These are phyloP conservation scores for Amphiprion percula DNA, from an alignment of 2,113 vertebrate genomes.

Conservation along the genomic window DNA sequence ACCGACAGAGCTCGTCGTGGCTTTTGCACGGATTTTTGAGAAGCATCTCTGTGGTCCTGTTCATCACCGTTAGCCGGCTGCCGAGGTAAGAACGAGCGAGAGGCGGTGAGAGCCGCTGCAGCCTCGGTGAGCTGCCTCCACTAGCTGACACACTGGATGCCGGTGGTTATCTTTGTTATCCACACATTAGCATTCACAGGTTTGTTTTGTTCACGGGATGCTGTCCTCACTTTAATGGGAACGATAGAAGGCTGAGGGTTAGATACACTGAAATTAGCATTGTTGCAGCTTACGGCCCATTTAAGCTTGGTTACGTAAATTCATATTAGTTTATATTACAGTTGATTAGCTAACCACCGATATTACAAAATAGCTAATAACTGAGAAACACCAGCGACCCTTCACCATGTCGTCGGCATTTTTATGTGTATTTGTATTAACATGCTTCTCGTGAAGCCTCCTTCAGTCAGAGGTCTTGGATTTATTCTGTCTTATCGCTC, in stretches of 20 bases:
- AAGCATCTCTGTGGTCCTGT: constrained; percentile 26
- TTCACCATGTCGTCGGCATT: neutral
- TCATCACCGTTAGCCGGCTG: constrained; percentile 43
- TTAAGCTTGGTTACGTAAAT: neutral
- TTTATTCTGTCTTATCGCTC: neutral
- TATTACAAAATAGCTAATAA: neutral
- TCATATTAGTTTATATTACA: neutral
- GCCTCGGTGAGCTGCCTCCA: neutral
- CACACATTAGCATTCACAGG: neutral
- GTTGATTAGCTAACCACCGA: too few relatives aligned
- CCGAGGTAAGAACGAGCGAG: constrained; percentile 60
- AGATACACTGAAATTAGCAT: neutral
- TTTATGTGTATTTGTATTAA: neutral
- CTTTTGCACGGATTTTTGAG: constrained; percentile 42
- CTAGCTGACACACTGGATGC: too few relatives aligned
- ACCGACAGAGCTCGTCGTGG: constrained; percentile 33
- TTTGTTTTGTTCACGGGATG: neutral
- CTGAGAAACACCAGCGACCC: neutral
- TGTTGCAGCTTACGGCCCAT: constrained; percentile 5
- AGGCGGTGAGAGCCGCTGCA: neutral
- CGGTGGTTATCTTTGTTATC: neutral
- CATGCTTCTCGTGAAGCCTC: neutral
- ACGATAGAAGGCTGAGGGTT: neutral
- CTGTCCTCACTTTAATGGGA: neutral
- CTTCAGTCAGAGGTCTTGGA: neutral